Evolutionary conservation across 2,797 vertebrate species (phyloP).

Genomic region (Gallirallus australis): DNA sequence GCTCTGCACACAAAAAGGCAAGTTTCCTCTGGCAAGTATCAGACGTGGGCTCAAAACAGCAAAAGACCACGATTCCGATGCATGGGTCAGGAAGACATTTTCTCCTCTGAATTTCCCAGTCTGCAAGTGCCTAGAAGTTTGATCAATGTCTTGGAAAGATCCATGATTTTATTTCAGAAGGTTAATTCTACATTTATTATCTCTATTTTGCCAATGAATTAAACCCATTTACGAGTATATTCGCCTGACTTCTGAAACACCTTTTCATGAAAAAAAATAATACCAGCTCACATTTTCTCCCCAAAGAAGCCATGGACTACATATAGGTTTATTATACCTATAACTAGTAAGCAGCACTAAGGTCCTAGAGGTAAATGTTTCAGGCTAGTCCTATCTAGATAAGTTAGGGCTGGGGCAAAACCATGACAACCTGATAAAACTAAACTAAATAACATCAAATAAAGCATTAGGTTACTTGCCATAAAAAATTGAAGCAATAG

Average conservation of each 20-base stretch:
- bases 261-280: neutral
- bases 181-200: neutral
- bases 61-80: neutral
- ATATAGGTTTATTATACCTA: neutral
- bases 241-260: neutral
- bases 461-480: constrained; percentile 9
- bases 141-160: neutral
- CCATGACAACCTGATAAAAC: neutral
- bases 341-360: neutral
- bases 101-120: neutral
- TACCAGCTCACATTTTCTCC: neutral
- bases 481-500: constrained; percentile 31
- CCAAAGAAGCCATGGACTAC: neutral
- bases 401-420: no score
- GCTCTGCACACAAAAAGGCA: neutral
- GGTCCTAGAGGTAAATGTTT: neutral
- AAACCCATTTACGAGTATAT: neutral
- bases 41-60: neutral
- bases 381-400: neutral
- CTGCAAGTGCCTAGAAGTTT: neutral
- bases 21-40: neutral
- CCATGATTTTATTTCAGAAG: neutral
- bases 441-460: constrained; percentile 16
- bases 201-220: neutral
- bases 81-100: neutral